phyloP scores from a whole-genome alignment of 2,888 invertebrate species.

The Sabatieria punctata region DNA sequence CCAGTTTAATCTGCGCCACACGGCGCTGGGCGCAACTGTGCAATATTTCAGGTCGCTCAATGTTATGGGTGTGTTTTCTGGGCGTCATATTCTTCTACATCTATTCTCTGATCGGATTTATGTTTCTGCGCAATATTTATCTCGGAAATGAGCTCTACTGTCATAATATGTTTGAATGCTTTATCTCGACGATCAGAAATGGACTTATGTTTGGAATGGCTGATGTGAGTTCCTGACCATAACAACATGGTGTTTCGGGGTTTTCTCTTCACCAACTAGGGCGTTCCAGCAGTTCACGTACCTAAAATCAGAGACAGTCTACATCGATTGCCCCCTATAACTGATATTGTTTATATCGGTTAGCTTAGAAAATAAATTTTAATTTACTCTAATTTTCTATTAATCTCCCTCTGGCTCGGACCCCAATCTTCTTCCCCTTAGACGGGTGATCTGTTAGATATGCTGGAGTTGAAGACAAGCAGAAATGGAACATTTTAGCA shows the following conservation, averaged over 20 bases:
- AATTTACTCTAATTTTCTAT: not conserved
- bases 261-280: too few relatives aligned
- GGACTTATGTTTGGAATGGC: constrained; percentile 34
- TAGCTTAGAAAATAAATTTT: not conserved
- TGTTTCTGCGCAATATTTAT: constrained; percentile 32
- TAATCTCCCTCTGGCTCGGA: not conserved
- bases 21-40: too few relatives aligned
- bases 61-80: constrained; percentile 34
- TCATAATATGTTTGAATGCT: constrained; percentile 33
- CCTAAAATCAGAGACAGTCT: too few relatives aligned
- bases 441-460: too few relatives aligned
- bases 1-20: too few relatives aligned
- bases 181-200: constrained; percentile 33
- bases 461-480: too few relatives aligned
- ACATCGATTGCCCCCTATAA: too few relatives aligned
- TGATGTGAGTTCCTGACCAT: constrained; percentile 25
- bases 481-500: too few relatives aligned
- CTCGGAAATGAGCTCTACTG: constrained; percentile 31
- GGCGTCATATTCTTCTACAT: constrained; percentile 34
- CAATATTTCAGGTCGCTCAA: constrained; percentile 29
- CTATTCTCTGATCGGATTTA: constrained; percentile 33
- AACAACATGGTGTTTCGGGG: constrained; percentile 5
- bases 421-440: not conserved
- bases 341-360: too few relatives aligned
- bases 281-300: too few relatives aligned